Conservation (phyloP, 2,113 vertebrate genomes). For the Promerops cafer region DNA sequence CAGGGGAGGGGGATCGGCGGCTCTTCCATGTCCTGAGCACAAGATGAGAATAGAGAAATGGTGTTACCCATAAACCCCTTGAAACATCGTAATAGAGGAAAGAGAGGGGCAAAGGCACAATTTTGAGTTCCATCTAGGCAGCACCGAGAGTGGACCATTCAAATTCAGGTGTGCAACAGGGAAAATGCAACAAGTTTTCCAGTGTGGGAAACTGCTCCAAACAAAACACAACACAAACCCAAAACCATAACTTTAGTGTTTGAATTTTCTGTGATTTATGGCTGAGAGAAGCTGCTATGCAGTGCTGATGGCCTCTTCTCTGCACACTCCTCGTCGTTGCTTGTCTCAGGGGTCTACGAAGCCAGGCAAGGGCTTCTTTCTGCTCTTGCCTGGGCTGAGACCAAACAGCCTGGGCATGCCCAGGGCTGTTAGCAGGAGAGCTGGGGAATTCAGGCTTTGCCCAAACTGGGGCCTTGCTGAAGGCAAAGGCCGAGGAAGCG, state of each 20-base stretch:
- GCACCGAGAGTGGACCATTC: rapidly evolving
- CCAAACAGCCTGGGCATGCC: background rate
- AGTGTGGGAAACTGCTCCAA: background rate
- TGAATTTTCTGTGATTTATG: background rate
- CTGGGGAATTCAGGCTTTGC: background rate
- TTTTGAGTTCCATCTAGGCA: background rate
- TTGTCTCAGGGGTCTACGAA: rapidly evolving
- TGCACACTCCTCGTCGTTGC: background rate
- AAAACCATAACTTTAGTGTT: background rate
- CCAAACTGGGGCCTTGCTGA: background rate
- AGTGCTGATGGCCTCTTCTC: background rate
- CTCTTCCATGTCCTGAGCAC: background rate
- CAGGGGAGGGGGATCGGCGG: rapidly evolving
- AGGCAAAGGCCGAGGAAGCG: background rate
- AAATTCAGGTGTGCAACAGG: background rate
- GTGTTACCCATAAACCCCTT: background rate
- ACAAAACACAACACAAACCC: background rate
- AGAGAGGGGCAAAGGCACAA: background rate
- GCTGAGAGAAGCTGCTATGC: background rate
- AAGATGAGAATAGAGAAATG: background rate
- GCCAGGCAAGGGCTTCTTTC: background rate
- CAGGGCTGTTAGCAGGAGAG: background rate
- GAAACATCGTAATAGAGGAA: background rate
- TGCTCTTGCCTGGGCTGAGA: background rate
- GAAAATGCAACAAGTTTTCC: background rate